Base-by-base conservation (phyloP, 2,888 invertebrate species). In the Opisthograptis luteolata region DNA sequence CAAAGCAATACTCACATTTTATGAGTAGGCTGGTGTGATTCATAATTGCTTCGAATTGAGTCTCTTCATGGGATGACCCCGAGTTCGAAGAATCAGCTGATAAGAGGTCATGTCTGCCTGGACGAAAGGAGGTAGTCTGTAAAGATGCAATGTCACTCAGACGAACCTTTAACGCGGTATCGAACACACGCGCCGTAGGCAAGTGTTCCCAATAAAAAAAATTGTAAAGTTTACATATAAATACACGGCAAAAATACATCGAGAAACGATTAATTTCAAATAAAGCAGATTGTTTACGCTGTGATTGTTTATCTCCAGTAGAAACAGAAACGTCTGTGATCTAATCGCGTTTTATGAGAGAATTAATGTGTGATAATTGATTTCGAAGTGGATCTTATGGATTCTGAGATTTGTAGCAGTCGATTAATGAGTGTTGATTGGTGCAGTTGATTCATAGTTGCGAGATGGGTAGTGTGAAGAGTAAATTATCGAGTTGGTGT, bases 391-490 rank as follows among this genome's bases (percentile, higher is more conserved):
- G n/a, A 56, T 63, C 30, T 20, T n/a, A 9, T 44, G 52, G 47
- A 41, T 53, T 54, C 37, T 37, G 37, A 47, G 36, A 50, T 50
- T 51, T n/a, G 31, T 44, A 37, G 40, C 32, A 50, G 55, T 68
- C 55, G 39, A 39, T 62, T 43, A 45, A 53, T 53, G 58, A 47
- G 53, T 49, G 62, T 66, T 52, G 58, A 48, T 32, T 28, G n/a
- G 39, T 13, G 35, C 5, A 22, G 42, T 32, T 58, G 53, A 35
- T 57, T 58, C 25, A 52, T 60, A 54, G 46, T 59, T 62, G 51
- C 54, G 66, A 50, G 51, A 89, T 89, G 88, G 89, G 88, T 66
- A 62, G 74, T 52, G 83, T 82, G 55, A 81, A 73, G 62, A 88
- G 85, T 58, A 87, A 81, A 61, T 39, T 88, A 40, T 64, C 62